These are phyloP conservation scores for Diploptera punctata DNA, from an alignment of 2,888 invertebrate genomes.

Conservation along the genomic window DNA sequence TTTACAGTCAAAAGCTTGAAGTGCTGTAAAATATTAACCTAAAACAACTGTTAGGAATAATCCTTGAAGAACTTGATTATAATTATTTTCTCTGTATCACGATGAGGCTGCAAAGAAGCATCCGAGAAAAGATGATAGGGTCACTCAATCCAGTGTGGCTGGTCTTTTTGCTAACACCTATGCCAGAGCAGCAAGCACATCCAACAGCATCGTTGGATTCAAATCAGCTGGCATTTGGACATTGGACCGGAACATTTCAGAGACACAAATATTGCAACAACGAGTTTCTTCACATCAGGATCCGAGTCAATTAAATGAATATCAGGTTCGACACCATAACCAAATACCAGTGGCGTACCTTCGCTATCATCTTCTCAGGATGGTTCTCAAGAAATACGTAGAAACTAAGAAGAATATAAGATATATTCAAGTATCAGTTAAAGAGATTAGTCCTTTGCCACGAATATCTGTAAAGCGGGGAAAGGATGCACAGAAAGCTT, in stretches of 20 bases:
- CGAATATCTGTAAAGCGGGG: background rate
- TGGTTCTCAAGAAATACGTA: too few species aligned
- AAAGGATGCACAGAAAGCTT: constrained; percentile 10
- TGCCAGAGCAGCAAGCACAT: constrained; percentile 3
- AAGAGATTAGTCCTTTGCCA: constrained; percentile 2
- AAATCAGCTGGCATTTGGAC: constrained; percentile 15
- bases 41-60: too few species aligned
- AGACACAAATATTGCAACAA: background rate
- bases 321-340: too few species aligned
- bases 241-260: background rate
- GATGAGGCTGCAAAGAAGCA: too few species aligned
- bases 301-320: background rate
- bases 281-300: background rate
- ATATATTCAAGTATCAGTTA: background rate
- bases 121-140: background rate
- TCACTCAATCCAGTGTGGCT: constrained; percentile 6
- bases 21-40: too few species aligned
- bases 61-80: too few species aligned
- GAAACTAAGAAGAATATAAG: background rate
- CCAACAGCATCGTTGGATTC: constrained; percentile 12
- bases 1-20: too few species aligned
- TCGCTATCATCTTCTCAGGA: background rate
- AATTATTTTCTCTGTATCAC: too few species aligned
- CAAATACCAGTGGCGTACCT: background rate
- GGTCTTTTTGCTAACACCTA: constrained; percentile 16